Evolutionary conservation across 2,888 invertebrate genomes (phyloP), one percentile per base, ranked within the genome.

Genomic region (Zhengitettix transpicula): DNA sequence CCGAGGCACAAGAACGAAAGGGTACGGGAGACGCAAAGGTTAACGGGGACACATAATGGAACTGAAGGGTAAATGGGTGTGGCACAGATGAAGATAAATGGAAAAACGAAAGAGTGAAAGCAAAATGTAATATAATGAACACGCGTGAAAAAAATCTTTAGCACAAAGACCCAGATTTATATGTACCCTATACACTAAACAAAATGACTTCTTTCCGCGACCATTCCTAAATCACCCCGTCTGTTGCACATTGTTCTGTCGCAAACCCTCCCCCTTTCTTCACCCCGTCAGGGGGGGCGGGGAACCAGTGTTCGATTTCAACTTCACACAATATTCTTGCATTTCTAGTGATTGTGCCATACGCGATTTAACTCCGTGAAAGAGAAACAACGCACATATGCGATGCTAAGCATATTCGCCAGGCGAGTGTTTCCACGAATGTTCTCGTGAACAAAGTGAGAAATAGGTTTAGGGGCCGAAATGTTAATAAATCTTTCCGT

Each of bases 61-160:
- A 28, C 28, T 28, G 28, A 28, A 28, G 28, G 47, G 47, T 47
- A n/a, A n/a, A 14, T 12, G 47, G 47, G 47, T 47, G 47, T n/a
- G n/a, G n/a, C 47, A 5, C n/a, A 12, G 47, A n/a, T 14, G 47
- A 47, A 47, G 47, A 59, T 42, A 57, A 57, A 57, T 52, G 60
- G 56, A 57, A 55, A 60, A 57, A 60, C 56, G 60, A 56, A 51
- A 17, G 42, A 56, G 60, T 53, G 44, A 60, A 60, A 60, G 55
- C 42, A 52, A 60, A 57, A 57, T 53, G 42, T 52, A 60, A 53
- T 59, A 55, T 59, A 59, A 59, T 59, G 59, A 59, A 59, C 47
- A 44, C 17, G 40, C 41, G 42, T 42, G 41, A 54, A 53, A 42
- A 51, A 54, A 54, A 54, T 28, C n/a, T 14, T 5, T 44, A n/a